Conservation (phyloP, 1,140 invertebrate genomes). For the Panagrolaimus sp. region DNA sequence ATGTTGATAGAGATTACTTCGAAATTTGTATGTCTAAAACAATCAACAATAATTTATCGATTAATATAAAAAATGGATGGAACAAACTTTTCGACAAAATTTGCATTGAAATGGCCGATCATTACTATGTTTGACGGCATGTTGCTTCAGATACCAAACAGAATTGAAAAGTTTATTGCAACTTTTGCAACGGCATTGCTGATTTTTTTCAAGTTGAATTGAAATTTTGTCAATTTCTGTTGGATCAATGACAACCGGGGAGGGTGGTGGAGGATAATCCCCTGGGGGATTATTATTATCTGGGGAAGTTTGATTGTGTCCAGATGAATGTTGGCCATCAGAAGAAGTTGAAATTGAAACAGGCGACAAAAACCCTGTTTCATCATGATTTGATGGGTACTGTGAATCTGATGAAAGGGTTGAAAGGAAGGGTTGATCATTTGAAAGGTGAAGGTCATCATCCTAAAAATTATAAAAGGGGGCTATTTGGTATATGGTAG, state of each 20-base stretch:
- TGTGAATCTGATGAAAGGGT: no score
- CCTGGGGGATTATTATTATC: neutral
- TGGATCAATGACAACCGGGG: slow-evolving; percentile 55
- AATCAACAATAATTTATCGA: neutral
- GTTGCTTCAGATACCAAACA: slow-evolving; percentile 56
- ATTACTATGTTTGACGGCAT: slow-evolving; percentile 58
- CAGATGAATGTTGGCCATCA: no score
- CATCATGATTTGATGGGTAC: no score
- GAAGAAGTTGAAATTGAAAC: no score
- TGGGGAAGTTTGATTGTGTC: no score
- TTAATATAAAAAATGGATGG: neutral
- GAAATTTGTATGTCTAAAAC: slow-evolving; percentile 59
- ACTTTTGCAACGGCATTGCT: slow-evolving; percentile 57
- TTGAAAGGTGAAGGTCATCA: no score
- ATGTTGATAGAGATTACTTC: slow-evolving; percentile 56
- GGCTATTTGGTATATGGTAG: no score
- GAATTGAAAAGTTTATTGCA: slow-evolving; percentile 53
- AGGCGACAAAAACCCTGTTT: no score
- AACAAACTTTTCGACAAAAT: slow-evolving; percentile 52
- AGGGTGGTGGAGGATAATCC: slow-evolving; percentile 30
- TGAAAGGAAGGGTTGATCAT: no score
- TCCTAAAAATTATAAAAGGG: no score
- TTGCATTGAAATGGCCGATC: slow-evolving; percentile 58
- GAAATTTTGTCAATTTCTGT: slow-evolving; percentile 51
- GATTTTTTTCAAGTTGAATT: slow-evolving; percentile 55